Evolutionary conservation across 2,113 vertebrate genomes (phyloP).

Genomic region (Progne subis): DNA sequence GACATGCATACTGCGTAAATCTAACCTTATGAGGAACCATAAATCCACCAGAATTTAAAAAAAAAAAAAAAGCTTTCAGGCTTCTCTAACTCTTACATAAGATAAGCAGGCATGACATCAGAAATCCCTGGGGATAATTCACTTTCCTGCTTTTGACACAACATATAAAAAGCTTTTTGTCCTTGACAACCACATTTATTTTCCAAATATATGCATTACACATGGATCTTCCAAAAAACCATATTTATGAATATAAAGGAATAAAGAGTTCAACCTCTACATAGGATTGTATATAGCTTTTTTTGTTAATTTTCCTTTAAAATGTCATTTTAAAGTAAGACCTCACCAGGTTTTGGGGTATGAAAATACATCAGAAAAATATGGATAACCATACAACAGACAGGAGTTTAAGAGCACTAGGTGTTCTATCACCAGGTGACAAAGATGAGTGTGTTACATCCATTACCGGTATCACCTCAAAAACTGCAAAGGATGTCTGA

Average conservation of each 20-base stretch:
- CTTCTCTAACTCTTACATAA: neutral
- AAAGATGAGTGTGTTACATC: neutral
- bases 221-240: neutral
- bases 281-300: rapidly evolving
- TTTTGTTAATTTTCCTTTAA: neutral
- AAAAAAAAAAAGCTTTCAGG: neutral
- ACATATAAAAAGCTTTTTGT: neutral
- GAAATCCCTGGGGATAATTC: neutral
- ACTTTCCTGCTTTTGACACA: neutral
- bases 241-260: neutral
- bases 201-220: neutral
- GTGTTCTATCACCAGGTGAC: neutral
- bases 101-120: neutral
- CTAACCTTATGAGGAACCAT: neutral
- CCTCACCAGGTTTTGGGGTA: rapidly evolving
- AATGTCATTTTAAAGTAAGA: neutral
- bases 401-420: neutral
- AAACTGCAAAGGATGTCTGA: neutral
- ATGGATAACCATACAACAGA: neutral
- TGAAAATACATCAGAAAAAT: neutral
- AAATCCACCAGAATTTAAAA: neutral
- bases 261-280: neutral
- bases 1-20: neutral
- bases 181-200: neutral
- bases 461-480: neutral